Base-by-base conservation (phyloP, 2,888 invertebrate genomes). In the Dynastes maya region DNA sequence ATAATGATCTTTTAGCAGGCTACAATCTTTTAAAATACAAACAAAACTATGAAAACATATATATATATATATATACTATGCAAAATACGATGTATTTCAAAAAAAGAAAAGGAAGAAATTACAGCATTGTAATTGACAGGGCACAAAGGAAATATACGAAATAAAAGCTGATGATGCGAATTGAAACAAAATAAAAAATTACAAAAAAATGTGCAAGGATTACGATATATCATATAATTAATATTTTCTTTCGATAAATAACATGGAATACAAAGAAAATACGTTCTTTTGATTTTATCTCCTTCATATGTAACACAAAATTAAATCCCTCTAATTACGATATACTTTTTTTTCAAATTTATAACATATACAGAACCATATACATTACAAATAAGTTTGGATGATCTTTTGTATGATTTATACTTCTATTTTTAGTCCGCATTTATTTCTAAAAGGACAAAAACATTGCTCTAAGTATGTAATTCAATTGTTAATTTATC, bases 1-100 rank as follows among this genome's bases (percentile, higher is more conserved):
- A 77, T 76, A 77, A 76, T 70, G 27, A 63, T 74, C 27, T 70
- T 58, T 70, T 58, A 77, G 70, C 68, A 53, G 53, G 68, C 61
- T 77, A 77, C 63, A 77, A 76, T 58, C 49, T 45, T 45, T n/a
- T 22, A 45, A 61, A 40, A 74, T 61, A 53, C 53, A 61, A 74
- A 74, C n/a, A 29, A 74, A 16, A 45, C 16, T 45, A 45, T 8
- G 45, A 45, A 45, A 45, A 45, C 27, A 29, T 64, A 45, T 45
- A 8, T 16, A 16, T 16, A 16, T 22, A 22, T 22, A 22, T 22
- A 22, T 22, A 22, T 22, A 22, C 45, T 22, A 58, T 76, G 45
- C 45, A 64, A 32, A 22, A 22, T 53, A 53, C 29, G 5, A 37
- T 37, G 32, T 37, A 37, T 37, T 37, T 37, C 32, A 37, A 37